Evolutionary conservation across 2,113 vertebrate species (phyloP).

Genomic region (Oenanthe oenanthe): DNA sequence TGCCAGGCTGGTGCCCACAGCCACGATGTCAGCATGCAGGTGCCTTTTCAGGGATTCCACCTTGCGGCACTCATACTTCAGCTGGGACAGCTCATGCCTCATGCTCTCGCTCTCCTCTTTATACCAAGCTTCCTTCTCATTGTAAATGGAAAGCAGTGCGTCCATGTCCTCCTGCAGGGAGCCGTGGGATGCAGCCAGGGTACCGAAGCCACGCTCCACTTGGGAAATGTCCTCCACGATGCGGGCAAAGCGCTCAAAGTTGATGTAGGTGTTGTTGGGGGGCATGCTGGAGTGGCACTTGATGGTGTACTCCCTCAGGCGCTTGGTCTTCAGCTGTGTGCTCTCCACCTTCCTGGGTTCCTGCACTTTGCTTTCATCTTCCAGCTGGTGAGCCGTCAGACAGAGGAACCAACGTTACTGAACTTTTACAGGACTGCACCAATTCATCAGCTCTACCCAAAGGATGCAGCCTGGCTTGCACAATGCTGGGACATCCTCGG

Average conservation of each 20-base stretch:
- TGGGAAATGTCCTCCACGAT: slow-evolving; percentile 81
- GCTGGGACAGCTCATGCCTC: slow-evolving; percentile 84
- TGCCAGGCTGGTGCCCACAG: slow-evolving; percentile 66
- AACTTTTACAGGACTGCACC: not conserved
- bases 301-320: slow-evolving; percentile 87
- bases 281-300: slow-evolving; percentile 87
- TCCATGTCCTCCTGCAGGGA: slow-evolving; percentile 85
- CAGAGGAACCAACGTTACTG: slow-evolving; percentile 80
- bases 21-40: slow-evolving; percentile 78
- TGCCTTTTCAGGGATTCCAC: slow-evolving; percentile 79
- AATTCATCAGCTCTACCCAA: not conserved
- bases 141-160: slow-evolving; percentile 84
- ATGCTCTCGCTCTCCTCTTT: slow-evolving; percentile 81
- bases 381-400: slow-evolving; percentile 78
- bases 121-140: slow-evolving; percentile 88
- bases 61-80: slow-evolving; percentile 83
- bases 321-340: slow-evolving; percentile 84
- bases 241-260: slow-evolving; percentile 85
- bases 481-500: slow-evolving; percentile 11
- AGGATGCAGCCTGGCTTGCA: slow-evolving; percentile 35
- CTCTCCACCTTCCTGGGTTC: slow-evolving; percentile 74
- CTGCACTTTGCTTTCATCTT: slow-evolving; percentile 70
- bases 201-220: slow-evolving; percentile 66
- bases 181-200: slow-evolving; percentile 69
- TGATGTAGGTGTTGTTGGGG: slow-evolving; percentile 87